Evolutionary conservation across 2,888 invertebrate genomes (phyloP).

Genomic region (Leptinotarsa tumamoca): DNA sequence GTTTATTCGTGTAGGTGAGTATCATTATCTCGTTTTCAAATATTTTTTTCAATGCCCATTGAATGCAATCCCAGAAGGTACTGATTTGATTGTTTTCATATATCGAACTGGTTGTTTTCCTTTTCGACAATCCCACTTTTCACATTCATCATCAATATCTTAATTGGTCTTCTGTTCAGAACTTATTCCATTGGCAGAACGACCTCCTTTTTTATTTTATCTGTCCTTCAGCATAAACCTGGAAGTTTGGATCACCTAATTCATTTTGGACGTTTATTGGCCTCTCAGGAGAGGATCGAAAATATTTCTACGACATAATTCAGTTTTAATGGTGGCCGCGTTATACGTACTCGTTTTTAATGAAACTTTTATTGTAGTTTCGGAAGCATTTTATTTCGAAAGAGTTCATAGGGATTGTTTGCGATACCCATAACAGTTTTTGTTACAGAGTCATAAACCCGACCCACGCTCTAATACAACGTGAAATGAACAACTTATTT

Average conservation of each 20-base stretch:
- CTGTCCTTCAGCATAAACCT: slow-evolving; percentile 21
- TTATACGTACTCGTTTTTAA: slow-evolving; percentile 35
- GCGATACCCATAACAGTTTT: slow-evolving; percentile 20
- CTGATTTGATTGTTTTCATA: too few relatives aligned
- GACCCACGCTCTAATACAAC: slow-evolving; percentile 3
- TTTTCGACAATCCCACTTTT: too few relatives aligned
- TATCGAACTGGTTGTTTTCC: too few relatives aligned
- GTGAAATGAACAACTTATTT: slow-evolving; percentile 8
- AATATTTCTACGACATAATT: slow-evolving; percentile 34
- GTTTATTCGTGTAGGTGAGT: too few relatives aligned
- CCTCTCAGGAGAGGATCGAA: slow-evolving; percentile 31
- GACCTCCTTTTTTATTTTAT: slow-evolving; percentile 10
- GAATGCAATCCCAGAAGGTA: too few relatives aligned
- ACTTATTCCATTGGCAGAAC: not conserved
- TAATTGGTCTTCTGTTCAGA: not conserved
- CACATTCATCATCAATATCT: not conserved
- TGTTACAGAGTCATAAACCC: slow-evolving; percentile 16
- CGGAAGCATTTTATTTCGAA: slow-evolving; percentile 26
- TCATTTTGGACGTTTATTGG: slow-evolving; percentile 35
- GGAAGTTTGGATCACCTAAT: slow-evolving; percentile 29
- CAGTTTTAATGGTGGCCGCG: slow-evolving; percentile 32
- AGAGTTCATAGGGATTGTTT: slow-evolving; percentile 25
- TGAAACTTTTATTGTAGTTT: slow-evolving; percentile 39
- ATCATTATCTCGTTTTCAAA: too few relatives aligned
- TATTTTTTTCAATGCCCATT: too few relatives aligned